phyloP scores from a whole-genome alignment of 2,797 vertebrate species.

The Kryptopterus vitreolus region DNA sequence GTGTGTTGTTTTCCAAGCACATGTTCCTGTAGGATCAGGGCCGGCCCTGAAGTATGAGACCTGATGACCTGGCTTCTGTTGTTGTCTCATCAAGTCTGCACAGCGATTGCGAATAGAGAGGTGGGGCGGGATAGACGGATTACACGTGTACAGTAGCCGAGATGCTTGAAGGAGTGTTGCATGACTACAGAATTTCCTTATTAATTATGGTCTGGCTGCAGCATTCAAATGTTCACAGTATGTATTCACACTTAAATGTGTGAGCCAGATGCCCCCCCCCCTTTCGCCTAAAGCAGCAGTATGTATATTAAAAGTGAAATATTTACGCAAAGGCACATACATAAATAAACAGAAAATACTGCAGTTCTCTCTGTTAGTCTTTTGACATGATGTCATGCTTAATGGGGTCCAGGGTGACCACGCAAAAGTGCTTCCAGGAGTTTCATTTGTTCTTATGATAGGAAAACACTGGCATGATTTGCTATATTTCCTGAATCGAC shows the following conservation, averaged over 20 bases:
- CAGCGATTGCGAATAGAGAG: background rate
- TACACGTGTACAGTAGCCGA: background rate
- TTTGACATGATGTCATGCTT: background rate
- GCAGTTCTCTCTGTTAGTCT: background rate
- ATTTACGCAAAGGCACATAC: background rate
- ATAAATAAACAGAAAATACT: background rate
- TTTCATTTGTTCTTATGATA: background rate
- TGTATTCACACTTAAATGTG: background rate
- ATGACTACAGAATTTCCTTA: background rate
- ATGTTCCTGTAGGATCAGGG: constrained; percentile 16
- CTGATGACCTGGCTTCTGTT: constrained; percentile 6
- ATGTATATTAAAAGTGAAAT: background rate
- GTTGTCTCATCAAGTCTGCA: constrained; percentile 8
- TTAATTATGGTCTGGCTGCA: background rate
- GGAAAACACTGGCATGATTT: background rate
- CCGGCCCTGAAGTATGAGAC: constrained; percentile 15
- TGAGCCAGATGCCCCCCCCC: background rate
- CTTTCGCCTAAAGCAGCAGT: background rate
- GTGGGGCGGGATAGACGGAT: too few species aligned
- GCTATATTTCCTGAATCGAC: background rate
- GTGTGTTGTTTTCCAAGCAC: constrained; percentile 28
- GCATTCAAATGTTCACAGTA: background rate
- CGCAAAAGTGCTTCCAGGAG: background rate
- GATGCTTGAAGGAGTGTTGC: background rate
- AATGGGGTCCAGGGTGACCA: background rate